phyloP scores from a whole-genome alignment of 2,113 vertebrate species.

The Corythoichthys haematopterus region DNA sequence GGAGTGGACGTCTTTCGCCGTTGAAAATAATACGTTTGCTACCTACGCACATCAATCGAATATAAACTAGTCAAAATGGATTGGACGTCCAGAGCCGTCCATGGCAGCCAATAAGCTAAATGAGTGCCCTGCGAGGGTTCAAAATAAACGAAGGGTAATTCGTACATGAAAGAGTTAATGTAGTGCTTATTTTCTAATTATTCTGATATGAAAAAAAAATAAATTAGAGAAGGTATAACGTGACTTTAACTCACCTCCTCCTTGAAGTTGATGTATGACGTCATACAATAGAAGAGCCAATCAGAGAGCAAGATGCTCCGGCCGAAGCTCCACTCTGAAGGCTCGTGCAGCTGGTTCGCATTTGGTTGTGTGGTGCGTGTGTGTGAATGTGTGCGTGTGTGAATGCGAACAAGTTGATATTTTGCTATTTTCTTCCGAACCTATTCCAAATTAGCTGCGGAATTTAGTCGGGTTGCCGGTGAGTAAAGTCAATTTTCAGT shows the following conservation, averaged over 20 bases:
- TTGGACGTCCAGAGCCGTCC: too few relatives aligned
- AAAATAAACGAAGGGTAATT: too few relatives aligned
- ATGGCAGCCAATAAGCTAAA: too few relatives aligned
- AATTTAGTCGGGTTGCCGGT: background rate
- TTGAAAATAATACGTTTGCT: too few relatives aligned
- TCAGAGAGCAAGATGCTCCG: conserved; percentile 35
- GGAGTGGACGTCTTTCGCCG: too few relatives aligned
- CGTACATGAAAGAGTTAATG: background rate
- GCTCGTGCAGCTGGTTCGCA: conserved; percentile 38
- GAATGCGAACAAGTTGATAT: conserved; percentile 47
- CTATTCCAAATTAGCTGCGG: conserved; percentile 15
- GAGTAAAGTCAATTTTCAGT: conserved; percentile 13
- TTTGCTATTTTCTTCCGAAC: conserved; percentile 10
- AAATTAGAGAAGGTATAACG: conserved; percentile 37
- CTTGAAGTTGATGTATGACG: conserved; percentile 37
- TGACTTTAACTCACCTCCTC: conserved; percentile 63
- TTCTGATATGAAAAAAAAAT: conserved; percentile 13
- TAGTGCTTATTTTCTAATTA: background rate
- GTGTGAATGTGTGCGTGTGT: conserved; percentile 48
- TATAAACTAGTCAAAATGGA: too few relatives aligned
- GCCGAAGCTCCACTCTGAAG: conserved; percentile 38
- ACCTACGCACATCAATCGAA: too few relatives aligned
- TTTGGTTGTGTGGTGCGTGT: conserved; percentile 43
- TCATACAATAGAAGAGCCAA: conserved; percentile 57
- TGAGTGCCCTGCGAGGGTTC: too few relatives aligned